Base-by-base conservation (phyloP, 2,113 vertebrate genomes). In the Glareola pratincola region DNA sequence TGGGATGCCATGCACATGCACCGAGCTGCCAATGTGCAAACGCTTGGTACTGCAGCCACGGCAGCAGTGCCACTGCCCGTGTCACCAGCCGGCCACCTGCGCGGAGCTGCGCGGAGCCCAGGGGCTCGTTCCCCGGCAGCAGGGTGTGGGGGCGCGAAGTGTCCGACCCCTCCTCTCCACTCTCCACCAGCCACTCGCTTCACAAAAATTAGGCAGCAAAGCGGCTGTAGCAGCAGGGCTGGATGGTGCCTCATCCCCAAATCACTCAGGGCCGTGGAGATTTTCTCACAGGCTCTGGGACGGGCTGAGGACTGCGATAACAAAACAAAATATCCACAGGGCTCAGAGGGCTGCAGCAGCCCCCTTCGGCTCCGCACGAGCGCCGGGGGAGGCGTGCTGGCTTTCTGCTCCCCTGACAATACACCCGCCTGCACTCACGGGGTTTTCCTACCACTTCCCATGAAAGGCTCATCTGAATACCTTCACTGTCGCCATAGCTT, bases 401-500 rank as follows among this genome's bases (percentile, higher is more conserved):
- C 36, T 71, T 75, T 94, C 94, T 64, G 50, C 62, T 88, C 54
- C 73, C 53, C 66, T 8, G 36, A 48, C 3, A 86, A 84, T 9
- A 57, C 39, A 85, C 91, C 74, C 16, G 16, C 94, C 69, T 56
- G 73, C 85, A 66, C 76, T 47, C 24, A 17, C 24, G 14, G 51
- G 21, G 7, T 67, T 96, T 82, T 78, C 22, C 62, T 8, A 53
- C 11, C 24, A 13, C 45, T 74, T 93, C 36, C 79, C 43, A 36
- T 24, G 53, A 76, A 96, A 96, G 79, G 57, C 64, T 83, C 62
- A 71, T 89, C 79, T 13, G 10, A 94, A 94, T 9, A 64, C 71
- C 94, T 97, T 96, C 84, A 90, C 95, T 92, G 77, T 88, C 88
- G 76, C 45, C 85, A 83, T 20, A 91, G 97, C 96, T 97, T 91